These are phyloP conservation scores for Ectemnius cavifrons DNA, from an alignment of 2,888 invertebrate species.

Conservation along the genomic window DNA sequence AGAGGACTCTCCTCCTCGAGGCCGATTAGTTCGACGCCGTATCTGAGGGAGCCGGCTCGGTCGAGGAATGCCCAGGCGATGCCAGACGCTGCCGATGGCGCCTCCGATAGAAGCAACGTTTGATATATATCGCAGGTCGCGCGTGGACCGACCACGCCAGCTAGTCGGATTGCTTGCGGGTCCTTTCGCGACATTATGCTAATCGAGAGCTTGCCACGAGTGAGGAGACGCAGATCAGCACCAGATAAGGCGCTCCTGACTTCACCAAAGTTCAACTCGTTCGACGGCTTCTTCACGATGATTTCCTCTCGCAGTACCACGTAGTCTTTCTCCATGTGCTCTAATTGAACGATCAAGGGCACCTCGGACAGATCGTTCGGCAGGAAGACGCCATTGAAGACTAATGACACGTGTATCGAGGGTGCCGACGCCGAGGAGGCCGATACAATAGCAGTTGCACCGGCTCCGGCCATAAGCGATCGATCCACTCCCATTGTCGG, in stretches of 20 bases:
- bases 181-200: conserved; percentile 85
- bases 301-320: conserved; percentile 86
- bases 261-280: conserved; percentile 88
- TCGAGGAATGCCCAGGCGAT: conserved; percentile 89
- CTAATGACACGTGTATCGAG: conserved; percentile 88
- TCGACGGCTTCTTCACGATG: conserved; percentile 84
- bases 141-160: conserved; percentile 86
- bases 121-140: conserved; percentile 91
- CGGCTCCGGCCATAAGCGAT: conserved; percentile 82
- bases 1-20: conserved; percentile 78
- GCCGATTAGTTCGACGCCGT: conserved; percentile 81
- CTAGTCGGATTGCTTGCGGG: conserved; percentile 83
- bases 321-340: conserved; percentile 85
- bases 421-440: conserved; percentile 89
- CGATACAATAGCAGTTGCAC: conserved; percentile 92
- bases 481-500: conserved; percentile 82
- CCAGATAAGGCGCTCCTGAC: conserved; percentile 88
- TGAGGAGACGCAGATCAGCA: conserved; percentile 86
- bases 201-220: conserved; percentile 87
- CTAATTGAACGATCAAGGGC: conserved; percentile 84
- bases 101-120: conserved; percentile 82
- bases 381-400: conserved; percentile 90
- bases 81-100: conserved; percentile 81
- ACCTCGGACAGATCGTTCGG: conserved; percentile 83
- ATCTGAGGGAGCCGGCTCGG: conserved; percentile 87